A percentile compares a stretch with the other conserved stretches of the same genome.
Evolutionary conservation across 2,113 vertebrate species (phyloP).

Genomic region (Myiozetetes cayanensis): DNA sequence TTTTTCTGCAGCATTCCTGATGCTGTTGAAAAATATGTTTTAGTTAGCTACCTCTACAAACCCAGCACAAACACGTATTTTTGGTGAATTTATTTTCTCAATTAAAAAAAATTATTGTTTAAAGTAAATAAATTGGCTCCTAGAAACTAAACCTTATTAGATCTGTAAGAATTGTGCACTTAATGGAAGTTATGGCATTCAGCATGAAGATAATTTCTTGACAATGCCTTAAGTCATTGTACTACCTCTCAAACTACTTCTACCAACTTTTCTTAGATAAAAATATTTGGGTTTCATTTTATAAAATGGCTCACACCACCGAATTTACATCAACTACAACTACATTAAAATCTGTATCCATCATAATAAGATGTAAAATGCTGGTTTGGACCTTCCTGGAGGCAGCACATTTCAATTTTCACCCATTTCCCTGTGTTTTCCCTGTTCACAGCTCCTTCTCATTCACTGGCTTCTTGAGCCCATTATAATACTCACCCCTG

Average conservation of each 20-base stretch:
- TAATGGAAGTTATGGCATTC: neutral
- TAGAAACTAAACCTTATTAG: neutral
- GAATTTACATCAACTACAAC: neutral
- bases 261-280: neutral
- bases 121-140: neutral
- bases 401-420: neutral
- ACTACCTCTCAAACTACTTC: neutral
- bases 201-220: neutral
- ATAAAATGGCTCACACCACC: neutral
- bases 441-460: neutral
- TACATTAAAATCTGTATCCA: neutral
- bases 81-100: neutral
- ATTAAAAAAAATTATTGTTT: neutral
- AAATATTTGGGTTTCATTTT: neutral
- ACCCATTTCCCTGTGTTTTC: neutral
- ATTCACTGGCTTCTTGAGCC: neutral
- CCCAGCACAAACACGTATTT: neutral
- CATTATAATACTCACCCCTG: neutral
- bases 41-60: neutral
- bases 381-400: neutral
- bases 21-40: neutral
- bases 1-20: neutral
- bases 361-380: neutral
- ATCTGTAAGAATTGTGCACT: neutral
- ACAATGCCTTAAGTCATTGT: neutral